A percentile compares a stretch with the other conserved stretches of the same genome.
These are phyloP conservation scores for Pteropus rufus DNA, from an alignment of 2,797 vertebrate genomes.

Conservation along the genomic window DNA sequence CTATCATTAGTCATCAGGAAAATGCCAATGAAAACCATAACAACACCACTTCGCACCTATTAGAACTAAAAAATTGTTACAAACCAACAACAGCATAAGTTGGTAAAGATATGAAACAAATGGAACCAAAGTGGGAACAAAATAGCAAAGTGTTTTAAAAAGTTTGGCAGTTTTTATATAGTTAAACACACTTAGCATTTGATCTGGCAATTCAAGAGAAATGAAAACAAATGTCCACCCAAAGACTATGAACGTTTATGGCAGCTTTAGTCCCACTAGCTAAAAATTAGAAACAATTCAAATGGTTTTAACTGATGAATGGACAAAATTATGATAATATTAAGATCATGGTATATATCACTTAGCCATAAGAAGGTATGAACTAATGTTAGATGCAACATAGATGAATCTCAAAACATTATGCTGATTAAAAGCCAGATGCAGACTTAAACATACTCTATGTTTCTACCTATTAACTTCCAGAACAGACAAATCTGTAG, in stretches of 20 bases:
- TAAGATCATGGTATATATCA: neutral
- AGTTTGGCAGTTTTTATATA: neutral
- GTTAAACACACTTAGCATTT: neutral
- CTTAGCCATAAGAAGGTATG: neutral
- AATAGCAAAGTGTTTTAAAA: neutral
- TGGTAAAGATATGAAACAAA: neutral
- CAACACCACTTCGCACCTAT: neutral
- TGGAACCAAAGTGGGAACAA: neutral
- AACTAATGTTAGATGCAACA: conserved; percentile 5
- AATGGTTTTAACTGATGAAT: conserved; percentile 16
- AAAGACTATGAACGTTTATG: neutral
- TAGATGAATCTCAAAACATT: neutral
- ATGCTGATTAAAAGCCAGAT: neutral
- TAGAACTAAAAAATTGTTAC: neutral
- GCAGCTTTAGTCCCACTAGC: neutral
- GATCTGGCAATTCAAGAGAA: conserved; percentile 4
- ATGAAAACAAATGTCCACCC: neutral
- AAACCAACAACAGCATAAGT: neutral
- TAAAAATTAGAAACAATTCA: neutral
- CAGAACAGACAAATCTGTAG: neutral
- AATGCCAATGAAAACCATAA: conserved; percentile 1
- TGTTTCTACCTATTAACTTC: neutral
- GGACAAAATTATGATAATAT: neutral
- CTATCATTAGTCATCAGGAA: neutral
- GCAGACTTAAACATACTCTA: neutral